phyloP scores from a whole-genome alignment of 2,797 vertebrate genomes.

The Centropyge bicolor region DNA sequence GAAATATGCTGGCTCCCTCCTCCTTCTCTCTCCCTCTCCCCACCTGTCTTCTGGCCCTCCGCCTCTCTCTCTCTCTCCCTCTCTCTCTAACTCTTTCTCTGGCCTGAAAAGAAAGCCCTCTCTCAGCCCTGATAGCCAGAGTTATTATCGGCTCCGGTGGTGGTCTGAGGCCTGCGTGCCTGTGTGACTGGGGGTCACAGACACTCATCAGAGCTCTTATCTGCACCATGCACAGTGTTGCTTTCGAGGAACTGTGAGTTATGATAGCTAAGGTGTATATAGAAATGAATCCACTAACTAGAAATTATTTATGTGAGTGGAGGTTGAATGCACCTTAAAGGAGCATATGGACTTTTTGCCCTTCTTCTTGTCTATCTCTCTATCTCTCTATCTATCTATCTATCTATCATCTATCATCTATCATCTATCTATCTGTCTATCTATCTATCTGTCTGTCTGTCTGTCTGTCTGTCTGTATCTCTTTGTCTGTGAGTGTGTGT shows the following conservation, averaged over 20 bases:
- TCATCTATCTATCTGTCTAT: slow-evolving; percentile 23
- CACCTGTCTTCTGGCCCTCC: slow-evolving; percentile 52
- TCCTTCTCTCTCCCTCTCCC: slow-evolving; percentile 20
- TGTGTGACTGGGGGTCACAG: slow-evolving; percentile 29
- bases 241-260: slow-evolving; percentile 22
- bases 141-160: slow-evolving; percentile 59
- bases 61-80: slow-evolving; percentile 24
- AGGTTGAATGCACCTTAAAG: not conserved
- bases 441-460: slow-evolving; percentile 6
- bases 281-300: no score
- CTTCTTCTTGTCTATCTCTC: not conserved
- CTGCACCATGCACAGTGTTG: slow-evolving; percentile 1
- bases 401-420: slow-evolving; percentile 29
- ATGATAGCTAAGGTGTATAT: slow-evolving; percentile 4
- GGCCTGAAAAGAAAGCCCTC: slow-evolving; percentile 58
- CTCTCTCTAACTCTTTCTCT: slow-evolving; percentile 21
- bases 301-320: not conserved
- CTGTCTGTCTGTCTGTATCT: slow-evolving; percentile 1
- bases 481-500: slow-evolving; percentile 3
- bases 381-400: slow-evolving; percentile 16
- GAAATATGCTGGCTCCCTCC: slow-evolving; percentile 70
- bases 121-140: slow-evolving; percentile 50
- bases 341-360: no score
- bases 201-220: slow-evolving; percentile 38
- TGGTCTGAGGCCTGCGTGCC: slow-evolving; percentile 46